phyloP scores from a whole-genome alignment of 1,140 invertebrate species.

The Olivierus martensii region DNA sequence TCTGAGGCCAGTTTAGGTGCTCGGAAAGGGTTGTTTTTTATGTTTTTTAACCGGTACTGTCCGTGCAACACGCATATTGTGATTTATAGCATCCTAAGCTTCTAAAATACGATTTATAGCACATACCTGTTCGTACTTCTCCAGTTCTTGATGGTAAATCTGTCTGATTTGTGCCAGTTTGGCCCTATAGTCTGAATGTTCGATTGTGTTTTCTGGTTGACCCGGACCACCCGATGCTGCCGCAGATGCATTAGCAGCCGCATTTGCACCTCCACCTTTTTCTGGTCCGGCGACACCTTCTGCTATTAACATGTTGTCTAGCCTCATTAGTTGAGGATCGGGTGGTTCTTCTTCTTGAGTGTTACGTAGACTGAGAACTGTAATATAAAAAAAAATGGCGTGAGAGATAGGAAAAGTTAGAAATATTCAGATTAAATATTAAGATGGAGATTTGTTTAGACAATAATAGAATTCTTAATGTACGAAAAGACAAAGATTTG shows the following conservation, averaged over 20 bases:
- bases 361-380: conserved; percentile 85
- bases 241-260: conserved; percentile 76
- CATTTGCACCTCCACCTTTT: conserved; percentile 85
- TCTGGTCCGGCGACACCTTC: conserved; percentile 97
- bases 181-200: conserved; percentile 96
- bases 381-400: conserved; percentile 24
- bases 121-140: conserved; percentile 89
- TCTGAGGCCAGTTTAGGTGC: too few relatives aligned
- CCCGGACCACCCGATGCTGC: conserved; percentile 42
- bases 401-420: too few relatives aligned
- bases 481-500: too few relatives aligned
- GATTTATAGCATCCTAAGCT: too few relatives aligned
- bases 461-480: too few relatives aligned
- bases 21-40: too few relatives aligned
- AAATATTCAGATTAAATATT: too few relatives aligned
- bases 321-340: conserved; percentile 93
- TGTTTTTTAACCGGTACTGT: too few relatives aligned
- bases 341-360: conserved; percentile 96
- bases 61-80: too few relatives aligned
- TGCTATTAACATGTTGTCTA: conserved; percentile 99
- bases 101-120: background rate
- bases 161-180: conserved; percentile 96
- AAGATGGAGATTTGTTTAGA: too few relatives aligned
- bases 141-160: conserved; percentile 96
- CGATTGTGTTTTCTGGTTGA: conserved; percentile 71